Evolutionary conservation across 1,140 invertebrate species (phyloP).

Genomic region (Cecropterus lyciades): DNA sequence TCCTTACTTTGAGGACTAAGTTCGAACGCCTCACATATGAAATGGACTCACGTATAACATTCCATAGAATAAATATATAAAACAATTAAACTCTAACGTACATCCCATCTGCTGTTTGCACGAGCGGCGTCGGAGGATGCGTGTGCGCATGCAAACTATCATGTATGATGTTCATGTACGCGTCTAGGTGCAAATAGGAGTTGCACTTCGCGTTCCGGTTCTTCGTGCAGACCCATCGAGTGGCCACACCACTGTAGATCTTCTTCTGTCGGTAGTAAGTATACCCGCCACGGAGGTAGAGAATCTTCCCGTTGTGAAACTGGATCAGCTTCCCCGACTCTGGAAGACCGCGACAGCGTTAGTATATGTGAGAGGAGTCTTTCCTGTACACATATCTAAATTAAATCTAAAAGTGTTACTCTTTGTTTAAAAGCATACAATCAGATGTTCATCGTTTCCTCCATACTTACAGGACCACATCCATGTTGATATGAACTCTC

Average conservation of each 20-base stretch:
- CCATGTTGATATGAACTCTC: too few relatives aligned
- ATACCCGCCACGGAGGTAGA: constrained; percentile 1
- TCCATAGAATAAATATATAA: neutral
- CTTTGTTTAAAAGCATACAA: too few relatives aligned
- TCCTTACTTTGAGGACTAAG: too few relatives aligned
- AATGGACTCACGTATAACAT: neutral
- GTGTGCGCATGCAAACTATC: constrained; percentile 7
- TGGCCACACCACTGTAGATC: constrained; percentile 11
- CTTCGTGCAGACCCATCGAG: constrained; percentile 21
- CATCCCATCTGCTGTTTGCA: constrained; percentile 17
- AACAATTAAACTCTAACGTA: constrained; percentile 17
- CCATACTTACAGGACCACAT: too few relatives aligned
- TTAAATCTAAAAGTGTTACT: too few relatives aligned
- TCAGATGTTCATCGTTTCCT: too few relatives aligned
- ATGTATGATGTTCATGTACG: constrained; percentile 9
- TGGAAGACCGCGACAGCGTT: neutral
- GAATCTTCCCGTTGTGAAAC: constrained; percentile 26
- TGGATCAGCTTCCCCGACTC: constrained; percentile 12
- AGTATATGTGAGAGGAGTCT: neutral
- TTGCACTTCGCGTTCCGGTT: constrained; percentile 11
- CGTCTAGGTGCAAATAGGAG: constrained; percentile 13
- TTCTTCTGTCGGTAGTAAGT: constrained; percentile 23
- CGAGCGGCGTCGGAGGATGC: constrained; percentile 15
- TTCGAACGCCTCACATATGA: neutral
- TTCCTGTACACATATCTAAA: neutral